Base-by-base conservation (phyloP, 2,888 invertebrate species). In the Trisateles emortualis region DNA sequence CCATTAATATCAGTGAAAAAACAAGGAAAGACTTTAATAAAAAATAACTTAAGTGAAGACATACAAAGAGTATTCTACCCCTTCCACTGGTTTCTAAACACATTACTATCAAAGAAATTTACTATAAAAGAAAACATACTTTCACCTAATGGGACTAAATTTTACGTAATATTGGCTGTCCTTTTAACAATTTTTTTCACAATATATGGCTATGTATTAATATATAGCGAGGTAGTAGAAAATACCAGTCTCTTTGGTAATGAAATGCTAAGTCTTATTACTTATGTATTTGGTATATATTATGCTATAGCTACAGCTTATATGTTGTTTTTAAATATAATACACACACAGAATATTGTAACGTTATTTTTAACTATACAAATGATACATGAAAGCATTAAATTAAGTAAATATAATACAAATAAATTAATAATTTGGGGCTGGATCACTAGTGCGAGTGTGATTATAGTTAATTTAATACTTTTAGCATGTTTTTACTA, bases 11-110 rank as follows among this genome's bases (percentile, higher is more conserved):
- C 6, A 3, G 8, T 8, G 8, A 26, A 6, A 26, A 8, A 6
- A 8, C 9, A 3, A 26, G 26, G 26, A 26, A 26, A 26, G 6
- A 26, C 26, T 26, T 8, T 6, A 1, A 6, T 26, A 8, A 4
- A 26, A 8, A 26, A 26, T 26, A 3, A 6, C 1, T 26, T 26
- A 44, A 44, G 11, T 14, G 26, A 26, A 4, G 26, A 26, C 8
- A 6, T 59, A 11, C 40, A 59, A 8, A 59, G 43, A 11, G 44
- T 14, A 26, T 26, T 26, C 9, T 26, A 26, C 8, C 26, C 26
- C 3, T 26, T 26, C 8, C 26, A 26, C 26, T 26, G 3, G 8
- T 26, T 26, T 8, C 26, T 6, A 8, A 26, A 26, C 1, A 4
- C 8, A 6, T 8, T 26, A 4, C 8, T 26, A 26, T 26, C 26